Evolutionary conservation across 2,797 vertebrate genomes (phyloP), one percentile per base, ranked within the genome.

Genomic region (Sternarchorhynchus goeldii): DNA sequence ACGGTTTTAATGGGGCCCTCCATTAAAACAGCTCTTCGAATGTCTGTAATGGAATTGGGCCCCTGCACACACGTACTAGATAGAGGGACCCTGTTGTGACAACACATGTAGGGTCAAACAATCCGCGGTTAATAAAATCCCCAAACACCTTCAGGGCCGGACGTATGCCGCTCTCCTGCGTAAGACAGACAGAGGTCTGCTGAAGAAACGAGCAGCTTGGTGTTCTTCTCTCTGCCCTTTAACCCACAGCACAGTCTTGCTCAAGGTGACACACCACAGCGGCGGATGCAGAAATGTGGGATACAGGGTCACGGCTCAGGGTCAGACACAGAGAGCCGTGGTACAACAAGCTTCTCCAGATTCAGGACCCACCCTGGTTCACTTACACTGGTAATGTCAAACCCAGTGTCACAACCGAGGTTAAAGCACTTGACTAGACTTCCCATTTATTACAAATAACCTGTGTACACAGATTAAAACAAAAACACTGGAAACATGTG

Each of bases 71-170:
- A 78, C 74, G 82, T 85, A 83, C 18, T 60, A 79, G 74, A 81
- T 78, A 81, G 84, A 88, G 69, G 58, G 73, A 72, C 81, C 84
- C 81, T 82, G 87, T 84, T 87, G 86, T 83, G 85, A 86, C 77
- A 82, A 86, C 88, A 87, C 82, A 62, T 85, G 85, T 88, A 60
- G 88, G 90, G 90, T 92, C 91, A 90, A 87, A 87, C 78, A 86
- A 86, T 88, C 86, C 78, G 86, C 89, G 87, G 90, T 90, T 92
- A 91, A 93, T 92, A 91, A 85, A 88, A 93, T 90, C 85, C 85
- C 77, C 87, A 91, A 89, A 89, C 80, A 84, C 87, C 89, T 86
- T 86, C 5, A 82, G 86, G 89, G 88, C 87, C 45, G 84, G 64
- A 68, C 72, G 69, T n/a, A 67, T 45, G 62, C 69, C 36, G 74